Evolutionary conservation across 2,113 vertebrate genomes (phyloP).

Genomic region (Lynx canadensis): DNA sequence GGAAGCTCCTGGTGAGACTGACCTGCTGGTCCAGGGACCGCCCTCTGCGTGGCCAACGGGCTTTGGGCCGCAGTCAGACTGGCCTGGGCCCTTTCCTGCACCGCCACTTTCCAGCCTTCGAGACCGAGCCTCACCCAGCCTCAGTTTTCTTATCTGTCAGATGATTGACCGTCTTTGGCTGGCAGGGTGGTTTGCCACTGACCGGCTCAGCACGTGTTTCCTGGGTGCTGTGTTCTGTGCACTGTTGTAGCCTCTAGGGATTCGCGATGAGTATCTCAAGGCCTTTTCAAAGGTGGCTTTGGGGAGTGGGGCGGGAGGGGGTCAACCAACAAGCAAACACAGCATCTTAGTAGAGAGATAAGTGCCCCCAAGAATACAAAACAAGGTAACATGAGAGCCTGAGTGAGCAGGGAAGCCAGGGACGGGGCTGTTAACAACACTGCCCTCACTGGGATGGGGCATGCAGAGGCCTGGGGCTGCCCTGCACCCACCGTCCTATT

Average conservation of each 20-base stretch:
- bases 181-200: neutral
- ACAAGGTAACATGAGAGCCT: neutral
- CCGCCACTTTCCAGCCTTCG: neutral
- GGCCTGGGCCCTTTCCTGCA: neutral
- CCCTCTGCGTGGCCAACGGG: neutral
- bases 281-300: neutral
- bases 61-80: neutral
- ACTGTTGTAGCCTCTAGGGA: neutral
- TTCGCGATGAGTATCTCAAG: neutral
- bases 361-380: neutral
- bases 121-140: neutral
- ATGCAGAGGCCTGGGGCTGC: neutral
- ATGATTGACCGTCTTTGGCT: neutral
- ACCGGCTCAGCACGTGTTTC: neutral
- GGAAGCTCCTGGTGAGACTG: neutral
- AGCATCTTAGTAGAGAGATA: neutral
- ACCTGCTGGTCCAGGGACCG: neutral
- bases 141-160: neutral
- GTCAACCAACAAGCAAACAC: neutral
- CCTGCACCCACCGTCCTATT: neutral
- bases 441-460: neutral
- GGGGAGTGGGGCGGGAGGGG: neutral
- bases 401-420: neutral
- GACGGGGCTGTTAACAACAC: neutral
- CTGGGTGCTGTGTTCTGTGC: accelerated